Conservation (phyloP, 1,140 invertebrate species). For the Neodiprion virginianus region DNA sequence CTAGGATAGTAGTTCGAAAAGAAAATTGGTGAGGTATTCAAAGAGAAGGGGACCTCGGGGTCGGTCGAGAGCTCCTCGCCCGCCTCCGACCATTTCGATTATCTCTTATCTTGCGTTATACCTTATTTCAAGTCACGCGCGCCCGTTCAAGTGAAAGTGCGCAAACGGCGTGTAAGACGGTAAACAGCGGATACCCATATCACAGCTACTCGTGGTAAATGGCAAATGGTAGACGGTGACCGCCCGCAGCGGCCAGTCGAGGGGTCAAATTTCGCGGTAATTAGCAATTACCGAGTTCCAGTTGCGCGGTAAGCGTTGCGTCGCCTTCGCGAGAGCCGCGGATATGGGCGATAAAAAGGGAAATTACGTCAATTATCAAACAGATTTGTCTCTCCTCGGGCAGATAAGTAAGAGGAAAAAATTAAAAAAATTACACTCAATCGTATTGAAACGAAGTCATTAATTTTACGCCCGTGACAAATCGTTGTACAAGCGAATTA, state of each 20-base stretch:
- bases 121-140: not conserved
- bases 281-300: not conserved
- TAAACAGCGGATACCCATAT: too few species aligned
- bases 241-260: not conserved
- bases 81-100: not conserved
- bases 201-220: not conserved
- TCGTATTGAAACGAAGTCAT: too few species aligned
- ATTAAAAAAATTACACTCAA: too few species aligned
- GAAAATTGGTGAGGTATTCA: not conserved
- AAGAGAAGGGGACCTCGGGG: not conserved
- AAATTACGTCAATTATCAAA: too few species aligned
- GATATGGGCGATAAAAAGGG: too few species aligned
- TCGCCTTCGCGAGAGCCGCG: too few species aligned
- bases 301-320: not conserved
- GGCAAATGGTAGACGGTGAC: not conserved
- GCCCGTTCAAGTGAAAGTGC: not conserved
- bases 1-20: not conserved
- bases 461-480: too few species aligned
- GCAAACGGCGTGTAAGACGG: not conserved
- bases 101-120: slow-evolving; percentile 3
- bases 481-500: too few species aligned
- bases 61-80: not conserved
- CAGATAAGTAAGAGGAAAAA: too few species aligned
- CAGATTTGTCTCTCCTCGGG: too few species aligned
- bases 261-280: slow-evolving; percentile 1